phyloP scores from a whole-genome alignment of 2,888 invertebrate species.

The Leptothorax acervorum region DNA sequence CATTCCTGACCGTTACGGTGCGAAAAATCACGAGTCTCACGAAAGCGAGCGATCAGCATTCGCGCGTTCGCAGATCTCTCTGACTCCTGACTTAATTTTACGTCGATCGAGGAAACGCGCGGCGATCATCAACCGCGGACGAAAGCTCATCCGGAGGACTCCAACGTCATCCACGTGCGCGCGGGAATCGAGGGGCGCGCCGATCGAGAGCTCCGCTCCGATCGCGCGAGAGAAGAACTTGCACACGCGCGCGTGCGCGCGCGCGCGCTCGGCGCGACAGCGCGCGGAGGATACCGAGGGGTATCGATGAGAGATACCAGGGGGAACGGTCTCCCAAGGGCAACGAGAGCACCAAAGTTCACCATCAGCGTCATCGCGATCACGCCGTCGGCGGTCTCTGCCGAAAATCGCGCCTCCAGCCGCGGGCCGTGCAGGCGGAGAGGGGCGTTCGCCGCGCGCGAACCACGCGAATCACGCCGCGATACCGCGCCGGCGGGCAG shows the following conservation, averaged over 20 bases:
- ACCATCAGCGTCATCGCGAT: conserved; percentile 30
- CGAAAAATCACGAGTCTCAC: conserved; percentile 25
- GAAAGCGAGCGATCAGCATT: conserved; percentile 1
- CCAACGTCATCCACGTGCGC: not conserved
- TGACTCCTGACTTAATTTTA: no score
- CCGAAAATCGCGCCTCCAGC: conserved; percentile 3
- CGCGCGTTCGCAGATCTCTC: not conserved
- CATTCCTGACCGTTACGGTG: not conserved
- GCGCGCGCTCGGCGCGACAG: conserved; percentile 1
- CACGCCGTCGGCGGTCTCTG: conserved; percentile 12
- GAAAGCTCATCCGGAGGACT: not conserved
- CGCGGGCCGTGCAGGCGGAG: conserved; percentile 18
- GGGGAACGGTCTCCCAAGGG: conserved; percentile 26
- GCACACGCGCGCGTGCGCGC: conserved; percentile 12
- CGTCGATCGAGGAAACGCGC: not conserved
- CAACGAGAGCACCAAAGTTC: conserved; percentile 40
- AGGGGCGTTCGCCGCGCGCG: not conserved
- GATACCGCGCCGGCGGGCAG: conserved; percentile 1
- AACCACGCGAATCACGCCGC: conserved; percentile 5
- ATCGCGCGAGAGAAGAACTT: not conserved
- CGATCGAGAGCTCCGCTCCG: not conserved
- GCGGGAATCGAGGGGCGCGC: not conserved
- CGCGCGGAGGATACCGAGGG: conserved; percentile 12
- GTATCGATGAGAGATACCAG: conserved; percentile 66
- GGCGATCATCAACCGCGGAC: not conserved